Base-by-base conservation (phyloP, 2,888 invertebrate species). In the Polyploca ridens region DNA sequence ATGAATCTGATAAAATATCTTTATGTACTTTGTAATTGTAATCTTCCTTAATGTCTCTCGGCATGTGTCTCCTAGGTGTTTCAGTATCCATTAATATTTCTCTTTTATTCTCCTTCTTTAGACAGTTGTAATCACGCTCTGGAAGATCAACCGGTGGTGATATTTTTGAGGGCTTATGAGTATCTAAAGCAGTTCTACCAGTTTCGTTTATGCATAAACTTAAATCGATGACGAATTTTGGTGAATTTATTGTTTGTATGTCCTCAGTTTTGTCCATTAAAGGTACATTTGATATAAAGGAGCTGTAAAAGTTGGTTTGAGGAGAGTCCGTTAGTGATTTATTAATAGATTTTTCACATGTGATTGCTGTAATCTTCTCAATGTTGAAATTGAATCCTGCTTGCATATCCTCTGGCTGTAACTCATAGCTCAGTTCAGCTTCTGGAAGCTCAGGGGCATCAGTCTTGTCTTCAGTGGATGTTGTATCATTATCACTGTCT, bases 371-470 rank as follows among this genome's bases (percentile, higher is more conserved):
- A 54, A 10, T 19, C 8, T 79, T 81, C 57, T 76, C 73, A 60
- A 73, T 68, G 44, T 75, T 77, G 11, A 72, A 35, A 54, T 83
- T 77, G 7, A 77, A 73, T 5, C 63, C 73, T 58, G 72, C 38
- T 59, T 77, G 66, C 14, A 75, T 64, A 58, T 77, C 75, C 49
- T 83, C 80, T 33, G 70, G 64, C 13, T 77, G 69, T 14, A 78
- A n/a, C 64, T 83, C 85, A 74, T 75, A 82, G 57, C 70, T 75
- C 54, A 85, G 83, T 72, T 89, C 87, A 64, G 72, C 82, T 67
- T 90, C 90, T 14, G 87, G 84, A 11, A 90, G 76, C 49, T 91
- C 90, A 1, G 90, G 87, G 27, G 89, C 88, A 75, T 92, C 89
- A 49, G 82, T 82, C 60, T 70, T 77, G 46, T 89, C 88, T 60